Base-by-base conservation (phyloP, 2,797 vertebrate species). In the Scomberomorus guttatus region DNA sequence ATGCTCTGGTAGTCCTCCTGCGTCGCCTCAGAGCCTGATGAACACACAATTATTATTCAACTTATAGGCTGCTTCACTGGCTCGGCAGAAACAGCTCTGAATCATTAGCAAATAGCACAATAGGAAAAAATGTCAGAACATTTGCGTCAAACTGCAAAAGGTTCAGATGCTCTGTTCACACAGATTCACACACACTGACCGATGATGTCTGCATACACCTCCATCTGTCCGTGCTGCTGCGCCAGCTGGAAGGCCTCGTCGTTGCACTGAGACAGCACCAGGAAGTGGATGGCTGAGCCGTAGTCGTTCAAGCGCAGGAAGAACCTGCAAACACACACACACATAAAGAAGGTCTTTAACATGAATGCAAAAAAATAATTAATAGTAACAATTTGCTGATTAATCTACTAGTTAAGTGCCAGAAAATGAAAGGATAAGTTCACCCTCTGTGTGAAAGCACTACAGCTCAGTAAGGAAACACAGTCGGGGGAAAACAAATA, bases 1-100 rank as follows among this genome's bases (percentile, higher is more conserved):
- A 99, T 98, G 89, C 98, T 99, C 92, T 98, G 98, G 87, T 98
- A 99, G 88, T 99, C 98, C 87, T 99, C 98, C 83, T 95, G 96
- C 8, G 94, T 96, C 0, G 97, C 96, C 22, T 97, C 96, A 48
- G 96, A 95, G 81, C 97, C 98, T 99, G 90, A 90, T 4, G 20
- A 74, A 81, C 51, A 85, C 77, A 88, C 44, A 60, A 50, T 34
- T 15, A 42, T 44, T 5, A 48, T 58, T 42, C 15, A 20, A 24
- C 11, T 34, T 32, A 11, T 12, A 32, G 39, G 12, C 12, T 2
- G 5, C 29, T 59, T 52, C 46, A 58, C 6, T 56, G 44, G 39
- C 70, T 50, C 17, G 8, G 37, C 12, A 13, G 55, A 57, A 76
- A 74, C 5, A 22, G 10, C 9, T 18, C 10, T 13, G 25, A n/a